Conservation (phyloP, 2,888 invertebrate species). For the Chydorus sphaericus region DNA sequence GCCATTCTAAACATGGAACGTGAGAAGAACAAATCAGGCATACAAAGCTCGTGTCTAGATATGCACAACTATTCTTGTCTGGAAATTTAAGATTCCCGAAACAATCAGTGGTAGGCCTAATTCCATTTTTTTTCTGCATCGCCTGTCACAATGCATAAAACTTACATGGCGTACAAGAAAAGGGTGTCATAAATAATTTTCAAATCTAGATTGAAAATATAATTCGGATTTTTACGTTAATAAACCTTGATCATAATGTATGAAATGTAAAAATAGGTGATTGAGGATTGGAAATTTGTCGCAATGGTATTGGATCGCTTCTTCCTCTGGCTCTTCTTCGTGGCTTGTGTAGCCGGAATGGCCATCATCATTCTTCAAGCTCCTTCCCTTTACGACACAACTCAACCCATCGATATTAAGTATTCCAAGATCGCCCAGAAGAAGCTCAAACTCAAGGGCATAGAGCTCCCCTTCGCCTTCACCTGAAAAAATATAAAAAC, state of each 20-base stretch:
- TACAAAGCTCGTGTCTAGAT: too few species aligned
- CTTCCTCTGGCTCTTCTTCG: conserved; percentile 87
- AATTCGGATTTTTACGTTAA: too few species aligned
- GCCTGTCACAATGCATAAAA: not conserved
- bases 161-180: not conserved
- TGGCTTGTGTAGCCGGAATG: conserved; percentile 82
- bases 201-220: too few species aligned
- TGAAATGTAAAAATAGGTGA: too few species aligned
- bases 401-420: conserved; percentile 72
- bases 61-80: too few species aligned
- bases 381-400: conserved; percentile 79
- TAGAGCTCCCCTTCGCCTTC: conserved; percentile 6
- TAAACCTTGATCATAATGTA: too few species aligned
- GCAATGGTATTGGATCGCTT: conserved; percentile 90
- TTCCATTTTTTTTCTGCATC: not conserved
- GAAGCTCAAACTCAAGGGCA: conserved; percentile 38
- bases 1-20: too few species aligned
- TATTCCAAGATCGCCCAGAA: conserved; percentile 85
- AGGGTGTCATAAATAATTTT: not conserved
- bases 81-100: not conserved
- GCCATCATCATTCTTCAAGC: conserved; percentile 76
- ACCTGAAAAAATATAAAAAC: not conserved
- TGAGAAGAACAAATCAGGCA: too few species aligned
- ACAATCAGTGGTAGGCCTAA: not conserved
- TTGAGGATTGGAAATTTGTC: conserved; percentile 97